These are phyloP conservation scores for Halictus rubicundus DNA, from an alignment of 1,140 invertebrate genomes.

Conservation along the genomic window DNA sequence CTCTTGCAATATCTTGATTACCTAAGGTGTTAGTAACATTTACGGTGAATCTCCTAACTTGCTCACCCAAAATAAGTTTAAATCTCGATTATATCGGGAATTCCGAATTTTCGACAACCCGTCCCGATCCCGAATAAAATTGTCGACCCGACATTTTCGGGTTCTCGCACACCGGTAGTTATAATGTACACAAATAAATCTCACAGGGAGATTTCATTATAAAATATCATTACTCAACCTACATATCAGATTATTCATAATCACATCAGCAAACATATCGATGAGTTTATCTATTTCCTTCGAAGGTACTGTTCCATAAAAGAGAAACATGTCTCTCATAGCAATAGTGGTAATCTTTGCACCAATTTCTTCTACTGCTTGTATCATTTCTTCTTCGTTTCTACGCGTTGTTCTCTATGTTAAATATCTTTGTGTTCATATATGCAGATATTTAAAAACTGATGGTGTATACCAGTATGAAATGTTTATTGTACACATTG, in stretches of 20 bases:
- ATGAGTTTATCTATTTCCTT: slow-evolving; percentile 49
- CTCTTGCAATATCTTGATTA: slow-evolving; percentile 50
- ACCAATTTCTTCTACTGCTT: slow-evolving; percentile 55
- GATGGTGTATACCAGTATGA: neutral
- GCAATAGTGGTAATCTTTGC: slow-evolving; percentile 55
- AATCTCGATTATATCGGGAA: too few relatives aligned
- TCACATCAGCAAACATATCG: slow-evolving; percentile 58
- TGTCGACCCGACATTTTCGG: too few relatives aligned
- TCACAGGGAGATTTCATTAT: neutral
- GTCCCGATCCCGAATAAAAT: too few relatives aligned
- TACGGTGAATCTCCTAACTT: too few relatives aligned
- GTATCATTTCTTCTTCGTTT: slow-evolving; percentile 43
- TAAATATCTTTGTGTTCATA: neutral
- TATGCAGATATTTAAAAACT: neutral
- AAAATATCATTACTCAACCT: slow-evolving; percentile 7
- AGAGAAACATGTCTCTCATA: slow-evolving; percentile 63
- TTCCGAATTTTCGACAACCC: too few relatives aligned
- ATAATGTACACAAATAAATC: slow-evolving; percentile 1
- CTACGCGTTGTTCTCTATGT: slow-evolving; percentile 51
- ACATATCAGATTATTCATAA: slow-evolving; percentile 61
- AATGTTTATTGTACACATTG: neutral
- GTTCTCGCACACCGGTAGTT: neutral
- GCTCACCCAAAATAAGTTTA: too few relatives aligned
- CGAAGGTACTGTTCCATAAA: slow-evolving; percentile 61
- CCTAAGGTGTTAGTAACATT: slow-evolving; percentile 40